Conservation (phyloP, 2,797 vertebrate species). For the Hirundo rustica region DNA sequence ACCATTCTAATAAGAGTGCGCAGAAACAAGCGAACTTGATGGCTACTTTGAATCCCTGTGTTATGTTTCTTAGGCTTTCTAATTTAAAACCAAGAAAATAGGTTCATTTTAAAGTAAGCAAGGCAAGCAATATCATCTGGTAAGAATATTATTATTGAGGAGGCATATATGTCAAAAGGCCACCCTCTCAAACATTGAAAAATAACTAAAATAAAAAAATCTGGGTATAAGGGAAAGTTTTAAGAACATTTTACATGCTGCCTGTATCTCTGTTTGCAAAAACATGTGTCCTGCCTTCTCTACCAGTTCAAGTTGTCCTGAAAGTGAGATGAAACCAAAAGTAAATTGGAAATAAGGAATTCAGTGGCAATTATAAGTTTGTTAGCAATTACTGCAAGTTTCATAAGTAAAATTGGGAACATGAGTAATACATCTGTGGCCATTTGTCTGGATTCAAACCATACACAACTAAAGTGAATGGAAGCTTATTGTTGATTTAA, state of each 20-base stretch:
- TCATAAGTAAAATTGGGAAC: neutral
- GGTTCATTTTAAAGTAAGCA: neutral
- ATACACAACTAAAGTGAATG: neutral
- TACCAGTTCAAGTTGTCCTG: neutral
- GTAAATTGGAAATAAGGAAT: neutral
- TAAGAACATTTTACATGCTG: neutral
- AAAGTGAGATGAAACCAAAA: neutral
- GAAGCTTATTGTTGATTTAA: neutral
- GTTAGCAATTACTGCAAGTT: neutral
- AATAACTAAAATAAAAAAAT: neutral
- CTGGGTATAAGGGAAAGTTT: neutral
- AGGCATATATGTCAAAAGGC: neutral
- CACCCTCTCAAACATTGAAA: neutral
- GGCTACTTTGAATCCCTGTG: neutral
- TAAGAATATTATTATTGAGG: neutral
- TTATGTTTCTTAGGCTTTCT: neutral
- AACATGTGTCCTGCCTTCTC: accelerated
- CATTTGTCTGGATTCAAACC: neutral
- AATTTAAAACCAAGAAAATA: neutral
- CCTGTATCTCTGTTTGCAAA: neutral
- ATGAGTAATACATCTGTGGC: neutral
- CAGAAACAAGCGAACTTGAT: neutral
- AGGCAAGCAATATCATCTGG: neutral
- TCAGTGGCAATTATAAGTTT: neutral
- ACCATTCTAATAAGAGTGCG: neutral